Evolutionary conservation across 2,113 vertebrate species (phyloP), one percentile per base, ranked within the genome.

Genomic region (Bostrychus sinensis): DNA sequence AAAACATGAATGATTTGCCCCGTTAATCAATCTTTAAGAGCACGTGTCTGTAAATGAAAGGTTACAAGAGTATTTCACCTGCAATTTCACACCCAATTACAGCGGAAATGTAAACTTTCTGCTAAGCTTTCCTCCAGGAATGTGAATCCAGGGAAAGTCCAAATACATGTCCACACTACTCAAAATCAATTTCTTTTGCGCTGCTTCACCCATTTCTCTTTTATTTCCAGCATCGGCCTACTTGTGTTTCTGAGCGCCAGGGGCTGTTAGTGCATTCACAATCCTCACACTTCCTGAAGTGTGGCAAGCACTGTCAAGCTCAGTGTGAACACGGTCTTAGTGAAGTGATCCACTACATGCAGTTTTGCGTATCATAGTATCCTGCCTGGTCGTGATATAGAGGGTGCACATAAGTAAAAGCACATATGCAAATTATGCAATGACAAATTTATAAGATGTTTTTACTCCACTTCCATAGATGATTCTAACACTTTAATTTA

Each of bases 71-170:
- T 72, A 39, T 30, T 36, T 81, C 75, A 83, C 67, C 71, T 77
- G 60, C 62, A 83, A 88, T 86, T 88, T 86, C 72, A 86, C 84
- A 81, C 58, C 72, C 54, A 72, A 78, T 82, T 85, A 71, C 61
- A 55, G 26, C 1, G 22, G 25, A 17, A 57, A 73, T 48, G 46
- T 48, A 75, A 79, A 81, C 70, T 73, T 83, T 71, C 37, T 10
- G 51, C 54, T 25, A 65, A 68, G 36, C 22, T 62, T 62, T 73
- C 78, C 65, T 13, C 3, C 9, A 70, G 65, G 37, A 68, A 77
- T 41, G 28, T 5, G 25, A 70, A 41, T 61, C 45, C 41, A 32
- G 19, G 51, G 42, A 30, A 28, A 51, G 53, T 64, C 61, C 43
- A 76, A 75, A 77, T 41, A 53, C 55, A 61, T 74, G 55, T 78